Percentiles rank a stretch among this genome's conserved stretches.
Evolutionary conservation across 2,888 invertebrate species (phyloP).

Genomic region (Punctoribates punctum): DNA sequence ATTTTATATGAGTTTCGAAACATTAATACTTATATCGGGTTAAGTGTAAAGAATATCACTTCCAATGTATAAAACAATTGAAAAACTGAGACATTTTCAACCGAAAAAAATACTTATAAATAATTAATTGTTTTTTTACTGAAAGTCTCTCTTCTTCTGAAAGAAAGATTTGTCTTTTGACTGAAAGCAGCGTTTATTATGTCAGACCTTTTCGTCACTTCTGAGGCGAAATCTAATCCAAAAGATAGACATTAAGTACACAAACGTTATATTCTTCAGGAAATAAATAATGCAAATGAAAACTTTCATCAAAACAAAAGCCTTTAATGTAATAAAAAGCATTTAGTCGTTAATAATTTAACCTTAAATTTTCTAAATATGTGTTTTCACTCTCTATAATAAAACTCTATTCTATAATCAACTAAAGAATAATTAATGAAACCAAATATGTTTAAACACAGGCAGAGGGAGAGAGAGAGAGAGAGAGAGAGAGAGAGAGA

Average conservation of each 20-base stretch:
- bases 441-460: neutral
- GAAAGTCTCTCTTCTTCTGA: too few species aligned
- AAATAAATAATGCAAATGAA: conserved; percentile 31
- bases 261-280: neutral
- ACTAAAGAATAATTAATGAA: neutral
- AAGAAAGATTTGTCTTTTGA: too few species aligned
- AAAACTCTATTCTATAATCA: neutral
- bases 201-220: too few species aligned
- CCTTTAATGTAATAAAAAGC: conserved; percentile 27
- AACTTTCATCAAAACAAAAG: conserved; percentile 26
- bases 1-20: too few species aligned
- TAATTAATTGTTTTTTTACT: too few species aligned
- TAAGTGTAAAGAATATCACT: neutral
- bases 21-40: too few species aligned
- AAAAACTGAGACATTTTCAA: too few species aligned
- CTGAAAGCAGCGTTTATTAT: too few species aligned
- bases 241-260: neutral
- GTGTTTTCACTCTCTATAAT: neutral
- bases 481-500: too few species aligned
- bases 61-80: too few species aligned
- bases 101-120: too few species aligned
- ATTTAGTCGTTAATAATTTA: conserved; percentile 27
- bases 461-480: too few species aligned
- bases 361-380: conserved; percentile 16
- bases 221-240: neutral